Evolutionary conservation across 2,888 invertebrate species (phyloP), one percentile per base, ranked within the genome.

Genomic region (Xestobium rufovillosum): DNA sequence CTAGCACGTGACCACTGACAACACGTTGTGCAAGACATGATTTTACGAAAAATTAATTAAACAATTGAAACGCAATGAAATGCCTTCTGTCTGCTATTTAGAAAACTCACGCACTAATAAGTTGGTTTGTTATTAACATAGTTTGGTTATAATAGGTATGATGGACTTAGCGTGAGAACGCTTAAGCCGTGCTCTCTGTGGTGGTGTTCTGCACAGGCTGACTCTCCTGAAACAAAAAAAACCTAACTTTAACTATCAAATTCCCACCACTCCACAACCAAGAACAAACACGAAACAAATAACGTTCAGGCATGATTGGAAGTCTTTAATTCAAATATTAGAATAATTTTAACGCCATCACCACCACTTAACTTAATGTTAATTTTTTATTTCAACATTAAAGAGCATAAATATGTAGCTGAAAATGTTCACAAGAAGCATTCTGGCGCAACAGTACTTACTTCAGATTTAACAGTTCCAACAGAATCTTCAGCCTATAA

Each of bases 171-270:
- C 55, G 54, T 51, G 52, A 42, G 40, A 49, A 51, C 56, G 55
- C 53, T 59, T 73, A 75, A 67, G 74, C 75, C 63, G 70, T 72
- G 70, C 73, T 75, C 62, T 75, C 75, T 44, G 73, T 70, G 52
- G 71, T 68, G 56, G 72, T 73, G 57, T 72, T 73, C 63, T 73
- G 73, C 64, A 73, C 73, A 55, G 72, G 67, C 60, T 74, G 73
- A 58, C 67, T 68, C 46, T 72, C 71, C 71, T 72, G 63, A n/a
- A 63, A 63, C 38, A 49, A 52, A 49, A 52, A 43, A 43, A 45
- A 40, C n/a, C n/a, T n/a, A n/a, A n/a, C n/a, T n/a, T n/a, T n/a
- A 36, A 30, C 4, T 38, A 32, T 39, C 27, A 35, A 29, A 31
- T 34, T 10, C 6, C 13, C 17, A 29, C 19, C 31, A 36, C 40